Base-by-base conservation (phyloP, 2,888 invertebrate genomes). In the Crepidodera aurea region DNA sequence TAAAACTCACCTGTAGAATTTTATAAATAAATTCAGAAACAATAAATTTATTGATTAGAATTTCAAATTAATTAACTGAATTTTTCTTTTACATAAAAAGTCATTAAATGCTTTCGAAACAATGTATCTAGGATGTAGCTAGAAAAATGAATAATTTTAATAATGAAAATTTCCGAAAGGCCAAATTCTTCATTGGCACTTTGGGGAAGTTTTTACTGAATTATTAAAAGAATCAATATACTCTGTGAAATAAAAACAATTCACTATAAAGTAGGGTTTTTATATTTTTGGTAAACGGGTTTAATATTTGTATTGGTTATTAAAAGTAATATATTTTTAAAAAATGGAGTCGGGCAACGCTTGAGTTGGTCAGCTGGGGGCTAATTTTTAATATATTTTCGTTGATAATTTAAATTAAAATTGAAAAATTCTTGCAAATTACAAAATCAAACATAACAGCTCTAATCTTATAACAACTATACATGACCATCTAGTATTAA, bases 311-410 rank as follows among this genome's bases (percentile, higher is more conserved):
- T n/a, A n/a, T 39, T 39, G 5, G 6, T 15, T 39, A 15, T n/a
- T 39, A 39, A 39, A 39, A 39, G n/a, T n/a, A 39, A 39, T n/a
- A 4, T 6, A 29, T 34, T 44, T 6, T 44, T 22, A n/a, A 19
- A n/a, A 44, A 44, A 44, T 16, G 44, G 12, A 34, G 53, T 54
- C 40, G 39, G 53, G 53, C 40, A 54, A 54, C 53, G 39, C 27
- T 22, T 25, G 15, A 39, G 53, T 54, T 54, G 53, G 53, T 54
- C 40, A 54, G 53, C 53, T 54, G 40, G 27, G 40, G 40, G 27
- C 40, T 54, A 54, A 40, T 42, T 54, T 29, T 40, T 27, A 15
- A 54, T 44, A 8, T 44, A 4, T 53, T 16, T 25, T 27, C 27
- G 27, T 27, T 54, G 40, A 40, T 27, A 40, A 54, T 27, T 54